Conservation (phyloP, 2,797 vertebrate genomes). For the Anguilla pacifica region DNA sequence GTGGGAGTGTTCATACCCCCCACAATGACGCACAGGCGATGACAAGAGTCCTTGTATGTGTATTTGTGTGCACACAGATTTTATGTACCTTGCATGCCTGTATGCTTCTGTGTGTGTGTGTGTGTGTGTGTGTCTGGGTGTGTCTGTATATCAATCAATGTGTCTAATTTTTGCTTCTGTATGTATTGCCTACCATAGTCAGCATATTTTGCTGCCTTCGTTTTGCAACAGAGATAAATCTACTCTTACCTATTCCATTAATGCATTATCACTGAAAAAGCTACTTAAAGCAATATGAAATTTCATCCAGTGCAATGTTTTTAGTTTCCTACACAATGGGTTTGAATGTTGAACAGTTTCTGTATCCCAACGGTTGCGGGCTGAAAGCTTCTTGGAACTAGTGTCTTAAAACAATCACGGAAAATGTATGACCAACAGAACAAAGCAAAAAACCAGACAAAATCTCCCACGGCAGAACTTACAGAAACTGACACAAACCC, state of each 20-base stretch:
- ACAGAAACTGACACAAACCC: background rate
- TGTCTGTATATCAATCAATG: background rate
- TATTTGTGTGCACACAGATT: background rate
- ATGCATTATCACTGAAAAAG: background rate
- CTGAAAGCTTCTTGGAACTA: background rate
- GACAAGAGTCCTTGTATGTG: background rate
- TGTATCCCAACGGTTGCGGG: background rate
- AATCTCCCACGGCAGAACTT: background rate
- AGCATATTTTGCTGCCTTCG: background rate
- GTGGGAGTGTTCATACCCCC: background rate
- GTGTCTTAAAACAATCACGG: background rate
- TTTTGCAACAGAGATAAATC: background rate
- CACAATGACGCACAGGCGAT: background rate
- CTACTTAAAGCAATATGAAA: background rate
- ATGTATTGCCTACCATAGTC: background rate
- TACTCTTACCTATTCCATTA: background rate
- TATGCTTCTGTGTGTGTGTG: background rate
- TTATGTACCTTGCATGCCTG: background rate
- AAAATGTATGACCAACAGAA: background rate
- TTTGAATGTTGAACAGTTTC: background rate
- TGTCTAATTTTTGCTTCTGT: background rate
- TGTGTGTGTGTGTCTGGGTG: background rate
- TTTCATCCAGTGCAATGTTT: background rate
- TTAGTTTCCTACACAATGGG: background rate
- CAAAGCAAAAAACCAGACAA: constrained; percentile 1